phyloP scores from a whole-genome alignment of 2,113 vertebrate genomes.

The Oenanthe oenanthe region DNA sequence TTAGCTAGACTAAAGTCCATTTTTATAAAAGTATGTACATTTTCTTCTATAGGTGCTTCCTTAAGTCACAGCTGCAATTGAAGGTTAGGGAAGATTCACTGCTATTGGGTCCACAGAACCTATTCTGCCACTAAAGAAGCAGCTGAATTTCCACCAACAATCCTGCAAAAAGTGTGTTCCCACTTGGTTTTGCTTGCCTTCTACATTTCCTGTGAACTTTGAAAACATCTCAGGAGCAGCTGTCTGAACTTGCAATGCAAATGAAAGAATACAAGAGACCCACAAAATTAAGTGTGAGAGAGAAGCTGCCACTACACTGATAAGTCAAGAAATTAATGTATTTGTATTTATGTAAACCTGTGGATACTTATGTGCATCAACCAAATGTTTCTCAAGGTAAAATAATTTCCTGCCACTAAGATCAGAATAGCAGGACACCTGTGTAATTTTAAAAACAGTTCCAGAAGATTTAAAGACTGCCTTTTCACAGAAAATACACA shows the following conservation, averaged over 20 bases:
- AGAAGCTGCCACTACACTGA: neutral
- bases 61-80: neutral
- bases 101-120: neutral
- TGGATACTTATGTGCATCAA: neutral
- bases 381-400: neutral
- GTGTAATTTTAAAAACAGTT: neutral
- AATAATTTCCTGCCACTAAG: neutral
- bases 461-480: neutral
- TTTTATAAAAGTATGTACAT: neutral
- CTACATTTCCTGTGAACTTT: neutral
- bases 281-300: neutral
- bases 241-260: neutral
- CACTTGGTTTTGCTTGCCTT: neutral
- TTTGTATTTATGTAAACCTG: neutral
- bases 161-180: neutral
- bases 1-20: neutral
- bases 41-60: neutral
- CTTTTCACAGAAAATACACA: neutral
- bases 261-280: neutral
- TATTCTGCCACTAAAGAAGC: neutral
- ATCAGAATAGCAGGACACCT: neutral
- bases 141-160: neutral
- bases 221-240: neutral
- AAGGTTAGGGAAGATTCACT: neutral
- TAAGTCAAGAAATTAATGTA: neutral